Evolutionary conservation across 2,888 invertebrate genomes (phyloP), one percentile per base, ranked within the genome.

Genomic region (Patella ulyssiponensis): DNA sequence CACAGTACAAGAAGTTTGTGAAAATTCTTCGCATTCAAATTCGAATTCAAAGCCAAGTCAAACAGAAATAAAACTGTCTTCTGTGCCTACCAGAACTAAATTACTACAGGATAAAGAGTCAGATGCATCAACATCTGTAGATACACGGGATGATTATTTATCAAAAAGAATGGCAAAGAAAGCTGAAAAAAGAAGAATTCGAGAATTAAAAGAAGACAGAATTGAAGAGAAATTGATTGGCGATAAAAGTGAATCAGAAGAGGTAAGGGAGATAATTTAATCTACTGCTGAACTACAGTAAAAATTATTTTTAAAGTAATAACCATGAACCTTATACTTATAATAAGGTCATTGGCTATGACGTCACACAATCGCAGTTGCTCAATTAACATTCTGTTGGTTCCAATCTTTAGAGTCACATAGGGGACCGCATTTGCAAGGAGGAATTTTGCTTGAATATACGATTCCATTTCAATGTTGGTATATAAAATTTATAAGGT

Each of bases 161-260:
- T 44, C 44, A 33, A 69, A 75, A 77, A 27, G 54, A 7, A 53
- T 69, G 51, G 56, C 27, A n/a, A 75, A 44, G 73, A 79, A 70
- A 33, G 64, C 44, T 20, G 73, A 79, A 17, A 72, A 51, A 56
- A 73, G 23, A 76, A 52, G 52, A 15, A 82, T 44, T 27, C 80
- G 73, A 52, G 72, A 75, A 70, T 56, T 82, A n/a, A 84, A 86
- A 86, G 82, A 81, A 9, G 77, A 87, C 72, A 85, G 80, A n/a
- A 89, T 89, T 75, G 89, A 88, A 79, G 88, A 88, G 74, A 87
- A 85, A 72, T 82, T 88, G 83, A 88, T 88, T 44, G 82, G 79
- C 72, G 69, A 76, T 79, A 71, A 71, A 73, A 17, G 79, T 77
- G 80, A 78, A 33, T 85, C 85, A n/a, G 86, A 84, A 73, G 84